A percentile compares a stretch with the other conserved stretches of the same genome.
Evolutionary conservation across 1,140 invertebrate species (phyloP).

Genomic region (Lordiphosa stackelbergi): DNA sequence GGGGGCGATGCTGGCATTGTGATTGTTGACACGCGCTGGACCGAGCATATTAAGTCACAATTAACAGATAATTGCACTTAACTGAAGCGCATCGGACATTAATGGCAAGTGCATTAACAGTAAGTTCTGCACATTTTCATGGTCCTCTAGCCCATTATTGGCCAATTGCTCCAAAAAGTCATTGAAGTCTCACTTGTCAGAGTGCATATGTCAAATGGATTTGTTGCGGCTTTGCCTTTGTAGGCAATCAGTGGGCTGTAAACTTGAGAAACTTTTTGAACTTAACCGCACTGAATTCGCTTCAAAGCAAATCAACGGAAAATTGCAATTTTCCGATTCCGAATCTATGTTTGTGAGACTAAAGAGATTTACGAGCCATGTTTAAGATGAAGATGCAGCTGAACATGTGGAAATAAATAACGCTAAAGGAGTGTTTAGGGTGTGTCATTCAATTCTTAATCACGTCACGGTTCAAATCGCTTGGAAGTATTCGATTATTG

Average conservation of each 20-base stretch:
- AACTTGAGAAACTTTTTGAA: conserved; percentile 59
- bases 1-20: conserved; percentile 10
- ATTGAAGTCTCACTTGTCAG: conserved; percentile 22
- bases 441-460: too few relatives aligned
- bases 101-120: not conserved
- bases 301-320: conserved; percentile 42
- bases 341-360: conserved; percentile 5
- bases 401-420: too few relatives aligned
- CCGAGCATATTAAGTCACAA: conserved; percentile 57
- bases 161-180: conserved; percentile 18
- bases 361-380: conserved; percentile 13
- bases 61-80: conserved; percentile 56
- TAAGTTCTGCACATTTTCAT: conserved; percentile 5
- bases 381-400: too few relatives aligned
- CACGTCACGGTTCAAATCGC: too few relatives aligned
- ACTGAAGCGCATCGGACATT: conserved; percentile 17
- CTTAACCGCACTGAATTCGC: conserved; percentile 42
- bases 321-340: conserved; percentile 40
- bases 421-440: too few relatives aligned
- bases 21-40: conserved; percentile 23
- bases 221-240: conserved; percentile 45
- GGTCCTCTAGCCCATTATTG: conserved; percentile 2
- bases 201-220: conserved; percentile 65
- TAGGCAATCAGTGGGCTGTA: conserved; percentile 56
- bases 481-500: too few relatives aligned